These are phyloP conservation scores for Anastatus disparis DNA, from an alignment of 1,140 invertebrate genomes.

Conservation along the genomic window DNA sequence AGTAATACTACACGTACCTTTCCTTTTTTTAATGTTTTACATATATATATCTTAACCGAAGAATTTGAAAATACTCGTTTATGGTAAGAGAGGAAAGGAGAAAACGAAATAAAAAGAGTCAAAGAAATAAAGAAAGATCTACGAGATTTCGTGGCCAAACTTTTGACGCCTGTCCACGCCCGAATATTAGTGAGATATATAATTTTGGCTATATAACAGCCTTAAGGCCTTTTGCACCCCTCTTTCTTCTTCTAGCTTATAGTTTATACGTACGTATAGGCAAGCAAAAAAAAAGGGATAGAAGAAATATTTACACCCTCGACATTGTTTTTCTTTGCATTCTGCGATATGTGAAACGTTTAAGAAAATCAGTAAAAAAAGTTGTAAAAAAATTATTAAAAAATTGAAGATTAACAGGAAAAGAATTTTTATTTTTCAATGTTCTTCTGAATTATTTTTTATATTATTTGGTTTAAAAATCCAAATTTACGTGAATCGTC, in stretches of 20 bases:
- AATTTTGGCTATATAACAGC: conserved; percentile 18
- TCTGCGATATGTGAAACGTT: no score
- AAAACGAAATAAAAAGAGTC: conserved; percentile 12
- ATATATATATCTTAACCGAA: no score
- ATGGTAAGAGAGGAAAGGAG: not conserved
- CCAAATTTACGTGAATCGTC: no score
- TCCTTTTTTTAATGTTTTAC: no score
- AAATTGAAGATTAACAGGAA: no score
- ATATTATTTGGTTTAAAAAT: no score
- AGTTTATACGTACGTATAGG: not conserved
- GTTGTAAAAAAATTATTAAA: no score
- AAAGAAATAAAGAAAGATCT: not conserved
- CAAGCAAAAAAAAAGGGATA: not conserved
- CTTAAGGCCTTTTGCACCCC: not conserved
- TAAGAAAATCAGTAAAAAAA: no score
- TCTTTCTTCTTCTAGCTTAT: not conserved
- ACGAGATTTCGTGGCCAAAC: conserved; percentile 18
- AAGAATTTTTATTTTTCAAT: no score
- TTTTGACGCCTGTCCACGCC: conserved; percentile 28
- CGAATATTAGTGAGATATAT: conserved; percentile 29
- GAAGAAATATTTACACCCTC: not conserved
- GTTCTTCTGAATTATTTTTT: no score
- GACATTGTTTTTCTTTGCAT: not conserved
- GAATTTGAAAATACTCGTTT: not conserved
- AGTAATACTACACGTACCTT: not conserved